A percentile compares a stretch with the other conserved stretches of the same genome.
phyloP scores from a whole-genome alignment of 2,888 invertebrate species.

The Orthonychiurus folsomi region DNA sequence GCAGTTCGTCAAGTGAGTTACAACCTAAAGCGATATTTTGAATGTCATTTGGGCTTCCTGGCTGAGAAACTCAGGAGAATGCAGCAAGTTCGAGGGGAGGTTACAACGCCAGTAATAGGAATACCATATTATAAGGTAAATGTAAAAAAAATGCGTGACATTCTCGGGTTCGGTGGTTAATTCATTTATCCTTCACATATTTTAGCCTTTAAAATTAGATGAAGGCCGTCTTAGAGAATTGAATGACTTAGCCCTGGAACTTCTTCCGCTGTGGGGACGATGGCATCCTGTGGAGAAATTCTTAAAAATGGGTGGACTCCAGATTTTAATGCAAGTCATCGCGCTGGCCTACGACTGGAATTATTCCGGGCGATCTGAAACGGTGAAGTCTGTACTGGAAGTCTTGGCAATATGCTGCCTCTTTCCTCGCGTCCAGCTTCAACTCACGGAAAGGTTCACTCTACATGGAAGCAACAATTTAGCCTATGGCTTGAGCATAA shows the following conservation, averaged over 20 bases:
- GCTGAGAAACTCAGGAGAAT: conserved; percentile 32
- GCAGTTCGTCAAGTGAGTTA: conserved; percentile 34
- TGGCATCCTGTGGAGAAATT: conserved; percentile 89
- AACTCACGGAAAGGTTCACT: conserved; percentile 48
- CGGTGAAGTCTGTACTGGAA: conserved; percentile 71
- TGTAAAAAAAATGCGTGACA: too few relatives aligned
- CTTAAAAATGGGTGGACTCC: conserved; percentile 69
- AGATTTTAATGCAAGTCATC: conserved; percentile 70
- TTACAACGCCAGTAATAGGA: conserved; percentile 13
- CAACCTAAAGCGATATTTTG: conserved; percentile 39
- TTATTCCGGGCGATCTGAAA: conserved; percentile 74
- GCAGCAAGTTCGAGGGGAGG: conserved; percentile 10
- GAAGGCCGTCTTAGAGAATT: conserved; percentile 79
- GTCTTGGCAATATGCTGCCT: conserved; percentile 84
- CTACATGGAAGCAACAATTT: conserved; percentile 53
- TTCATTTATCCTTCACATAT: too few relatives aligned
- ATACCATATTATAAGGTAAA: conserved; percentile 1
- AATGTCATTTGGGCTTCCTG: conserved; percentile 33
- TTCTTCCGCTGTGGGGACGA: conserved; percentile 58
- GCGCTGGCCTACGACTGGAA: conserved; percentile 88
- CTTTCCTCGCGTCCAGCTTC: conserved; percentile 62
- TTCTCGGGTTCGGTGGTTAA: too few relatives aligned
- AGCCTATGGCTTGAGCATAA: conserved; percentile 69
- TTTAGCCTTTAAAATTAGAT: conserved; percentile 48
- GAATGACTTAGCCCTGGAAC: conserved; percentile 68